Conservation (phyloP, 1,140 invertebrate species). For the Apis mellifera region Amel_HAv3.1 CM009945.2:5466001-5466500, state of each 20-base stretch:
- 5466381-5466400: background rate
- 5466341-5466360: constrained; percentile 39
- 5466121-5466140: constrained; percentile 29
- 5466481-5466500: background rate
- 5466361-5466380: constrained; percentile 20
- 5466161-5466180: constrained; percentile 32
- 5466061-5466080: background rate
- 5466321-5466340: constrained; percentile 54
- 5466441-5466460: background rate
- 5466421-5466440: background rate
- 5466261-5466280: constrained; percentile 25
- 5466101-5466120: constrained; percentile 16
- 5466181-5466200: constrained; percentile 61
- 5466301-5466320: constrained; percentile 43
- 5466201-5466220: constrained; percentile 69
- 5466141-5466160: constrained; percentile 49
- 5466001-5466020: no score
- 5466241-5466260: constrained; percentile 68
- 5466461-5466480: no score
- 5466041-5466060: no score
- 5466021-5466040: no score
- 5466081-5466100: background rate
- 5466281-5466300: constrained; percentile 47
- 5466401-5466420: background rate
- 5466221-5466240: constrained; percentile 64